Evolutionary conservation across 2,113 vertebrate genomes (phyloP).

Genomic region (Bambusicola thoracicus): DNA sequence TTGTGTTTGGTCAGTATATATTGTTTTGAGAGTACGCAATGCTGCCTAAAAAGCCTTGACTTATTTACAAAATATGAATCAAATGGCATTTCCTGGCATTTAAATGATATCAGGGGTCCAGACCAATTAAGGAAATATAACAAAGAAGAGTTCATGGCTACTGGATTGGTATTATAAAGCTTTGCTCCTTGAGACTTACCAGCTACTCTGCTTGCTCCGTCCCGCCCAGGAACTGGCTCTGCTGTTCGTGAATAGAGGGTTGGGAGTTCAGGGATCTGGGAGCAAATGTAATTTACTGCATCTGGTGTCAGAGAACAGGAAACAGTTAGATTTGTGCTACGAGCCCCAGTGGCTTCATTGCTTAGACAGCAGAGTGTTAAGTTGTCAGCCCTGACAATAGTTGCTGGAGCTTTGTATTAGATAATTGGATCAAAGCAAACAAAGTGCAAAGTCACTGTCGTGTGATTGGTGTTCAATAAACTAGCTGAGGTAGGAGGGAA

Average conservation of each 20-base stretch:
- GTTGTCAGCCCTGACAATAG: conserved; percentile 78
- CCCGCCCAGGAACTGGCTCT: conserved; percentile 77
- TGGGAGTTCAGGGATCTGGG: conserved; percentile 82
- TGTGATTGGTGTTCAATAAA: conserved; percentile 83
- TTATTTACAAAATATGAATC: background rate
- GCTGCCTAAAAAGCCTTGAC: conserved; percentile 34
- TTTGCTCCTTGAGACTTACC: conserved; percentile 82
- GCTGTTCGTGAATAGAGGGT: conserved; percentile 78
- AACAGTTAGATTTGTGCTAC: conserved; percentile 74
- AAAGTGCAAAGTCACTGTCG: conserved; percentile 79
- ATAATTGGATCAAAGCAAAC: conserved; percentile 79
- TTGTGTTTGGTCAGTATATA: background rate
- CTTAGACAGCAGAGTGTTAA: conserved; percentile 81
- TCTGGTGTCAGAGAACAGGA: conserved; percentile 83
- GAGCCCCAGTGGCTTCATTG: conserved; percentile 71
- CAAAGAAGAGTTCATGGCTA: conserved; percentile 47
- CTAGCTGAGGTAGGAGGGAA: conserved; percentile 86
- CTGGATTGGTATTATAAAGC: conserved; percentile 52
- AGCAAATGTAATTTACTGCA: conserved; percentile 85
- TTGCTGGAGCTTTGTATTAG: conserved; percentile 67
- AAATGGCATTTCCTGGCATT: conserved; percentile 36
- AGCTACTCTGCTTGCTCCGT: conserved; percentile 78
- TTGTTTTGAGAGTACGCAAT: background rate
- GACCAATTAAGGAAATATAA: conserved; percentile 29
- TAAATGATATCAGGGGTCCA: background rate